These are phyloP conservation scores for Trinectes maculatus DNA, from an alignment of 2,113 vertebrate species.

Conservation along the genomic window DNA sequence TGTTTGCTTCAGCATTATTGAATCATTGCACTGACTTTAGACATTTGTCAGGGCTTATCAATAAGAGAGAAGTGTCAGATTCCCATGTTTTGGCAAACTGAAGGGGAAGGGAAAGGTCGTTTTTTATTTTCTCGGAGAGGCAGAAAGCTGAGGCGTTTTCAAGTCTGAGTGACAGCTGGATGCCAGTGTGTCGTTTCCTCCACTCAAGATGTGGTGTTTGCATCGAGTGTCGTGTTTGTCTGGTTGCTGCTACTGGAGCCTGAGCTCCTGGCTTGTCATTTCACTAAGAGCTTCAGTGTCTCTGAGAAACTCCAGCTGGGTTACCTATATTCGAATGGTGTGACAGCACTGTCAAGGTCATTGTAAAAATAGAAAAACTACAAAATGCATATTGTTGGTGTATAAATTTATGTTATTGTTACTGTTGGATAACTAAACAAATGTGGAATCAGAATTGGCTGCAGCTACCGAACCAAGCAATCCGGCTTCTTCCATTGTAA, in stretches of 20 bases:
- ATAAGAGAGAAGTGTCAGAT: constrained; percentile 61
- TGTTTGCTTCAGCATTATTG: constrained; percentile 46
- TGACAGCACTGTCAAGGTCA: constrained; percentile 39
- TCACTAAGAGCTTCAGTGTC: constrained; percentile 39
- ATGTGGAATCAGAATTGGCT: no score
- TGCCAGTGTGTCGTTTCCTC: constrained; percentile 24
- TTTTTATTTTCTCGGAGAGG: constrained; percentile 30
- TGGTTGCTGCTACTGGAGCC: constrained; percentile 27
- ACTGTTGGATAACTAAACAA: no score
- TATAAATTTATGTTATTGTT: no score
- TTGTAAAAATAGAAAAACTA: neutral
- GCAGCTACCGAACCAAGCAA: no score
- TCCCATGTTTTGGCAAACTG: constrained; percentile 49
- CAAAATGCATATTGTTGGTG: no score
- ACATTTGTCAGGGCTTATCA: constrained; percentile 68
- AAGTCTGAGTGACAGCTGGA: constrained; percentile 59
- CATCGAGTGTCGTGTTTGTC: constrained; percentile 43
- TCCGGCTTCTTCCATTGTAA: no score
- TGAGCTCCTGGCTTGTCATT: constrained; percentile 49
- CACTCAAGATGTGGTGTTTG: constrained; percentile 45
- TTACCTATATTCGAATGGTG: constrained; percentile 32
- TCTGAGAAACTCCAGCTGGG: constrained; percentile 26
- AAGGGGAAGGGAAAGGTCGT: constrained; percentile 3
- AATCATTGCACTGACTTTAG: constrained; percentile 38
- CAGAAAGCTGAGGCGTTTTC: constrained; percentile 35